A percentile compares a stretch with the other conserved stretches of the same genome.
phyloP scores from a whole-genome alignment of 2,797 vertebrate species.

The Glyptemys insculpta region DNA sequence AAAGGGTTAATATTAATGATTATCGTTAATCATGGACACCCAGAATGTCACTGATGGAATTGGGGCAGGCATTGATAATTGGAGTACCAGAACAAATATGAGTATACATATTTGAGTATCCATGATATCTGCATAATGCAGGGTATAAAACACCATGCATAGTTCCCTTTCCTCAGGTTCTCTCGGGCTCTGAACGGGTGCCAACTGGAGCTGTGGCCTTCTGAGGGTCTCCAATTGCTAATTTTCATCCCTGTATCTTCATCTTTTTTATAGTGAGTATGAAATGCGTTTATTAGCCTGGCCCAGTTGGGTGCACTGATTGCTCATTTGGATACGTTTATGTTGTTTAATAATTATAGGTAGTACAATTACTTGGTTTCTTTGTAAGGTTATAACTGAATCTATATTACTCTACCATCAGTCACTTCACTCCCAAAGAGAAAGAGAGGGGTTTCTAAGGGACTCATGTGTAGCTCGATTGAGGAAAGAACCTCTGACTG shows the following conservation, averaged over 20 bases:
- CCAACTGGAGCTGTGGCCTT: background rate
- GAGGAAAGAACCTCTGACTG: no score
- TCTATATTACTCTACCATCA: background rate
- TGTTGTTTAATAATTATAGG: background rate
- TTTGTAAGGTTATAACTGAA: background rate
- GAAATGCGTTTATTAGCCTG: background rate
- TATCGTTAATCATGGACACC: background rate
- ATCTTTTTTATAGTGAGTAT: background rate
- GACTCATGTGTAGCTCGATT: background rate
- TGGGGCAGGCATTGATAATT: background rate
- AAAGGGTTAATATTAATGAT: background rate
- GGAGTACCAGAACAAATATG: background rate
- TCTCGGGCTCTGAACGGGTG: background rate
- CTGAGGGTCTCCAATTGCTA: background rate
- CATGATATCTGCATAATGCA: background rate
- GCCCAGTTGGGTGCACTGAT: background rate
- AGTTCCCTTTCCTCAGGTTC: background rate
- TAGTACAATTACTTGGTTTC: background rate
- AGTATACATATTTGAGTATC: background rate
- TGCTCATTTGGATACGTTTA: background rate
- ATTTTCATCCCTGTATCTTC: background rate
- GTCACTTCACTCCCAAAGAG: background rate
- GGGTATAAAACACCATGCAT: background rate
- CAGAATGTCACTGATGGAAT: background rate
- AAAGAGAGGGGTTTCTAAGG: background rate